A percentile compares a stretch with the other conserved stretches of the same genome.
phyloP scores from a whole-genome alignment of 2,888 invertebrate genomes.

The Druceiella hillmani region DNA sequence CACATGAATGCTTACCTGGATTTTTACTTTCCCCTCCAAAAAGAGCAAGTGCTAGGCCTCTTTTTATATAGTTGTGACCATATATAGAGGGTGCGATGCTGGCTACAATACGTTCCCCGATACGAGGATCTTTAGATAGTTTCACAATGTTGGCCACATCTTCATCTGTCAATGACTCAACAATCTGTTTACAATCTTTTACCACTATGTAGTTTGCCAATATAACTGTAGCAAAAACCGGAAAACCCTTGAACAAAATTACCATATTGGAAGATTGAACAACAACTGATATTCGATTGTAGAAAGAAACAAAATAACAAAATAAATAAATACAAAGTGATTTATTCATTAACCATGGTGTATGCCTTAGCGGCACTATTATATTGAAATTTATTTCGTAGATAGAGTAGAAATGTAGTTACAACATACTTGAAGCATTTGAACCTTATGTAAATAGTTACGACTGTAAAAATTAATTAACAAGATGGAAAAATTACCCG shows the following conservation, averaged over 20 bases:
- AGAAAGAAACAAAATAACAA: too few relatives aligned
- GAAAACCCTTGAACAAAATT: slow-evolving; percentile 76
- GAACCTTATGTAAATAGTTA: too few relatives aligned
- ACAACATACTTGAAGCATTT: too few relatives aligned
- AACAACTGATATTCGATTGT: too few relatives aligned
- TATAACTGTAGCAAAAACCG: slow-evolving; percentile 96
- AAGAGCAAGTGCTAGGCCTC: slow-evolving; percentile 84
- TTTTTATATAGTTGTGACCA: slow-evolving; percentile 94
- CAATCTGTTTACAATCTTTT: slow-evolving; percentile 90
- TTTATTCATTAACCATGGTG: too few relatives aligned
- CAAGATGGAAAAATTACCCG: too few relatives aligned
- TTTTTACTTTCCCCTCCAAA: slow-evolving; percentile 98
- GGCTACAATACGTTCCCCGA: slow-evolving; percentile 84
- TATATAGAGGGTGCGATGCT: slow-evolving; percentile 98
- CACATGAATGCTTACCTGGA: slow-evolving; percentile 59
- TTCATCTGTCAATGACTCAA: slow-evolving; percentile 92
- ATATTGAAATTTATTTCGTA: too few relatives aligned
- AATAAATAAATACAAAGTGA: too few relatives aligned
- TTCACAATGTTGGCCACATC: slow-evolving; percentile 84
- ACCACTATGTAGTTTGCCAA: slow-evolving; percentile 93
- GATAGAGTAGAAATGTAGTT: too few relatives aligned
- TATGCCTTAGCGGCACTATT: too few relatives aligned
- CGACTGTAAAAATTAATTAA: too few relatives aligned
- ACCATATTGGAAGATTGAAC: too few relatives aligned
- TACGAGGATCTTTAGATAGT: slow-evolving; percentile 82